A percentile compares a stretch with the other conserved stretches of the same genome.
These are phyloP conservation scores for Hypomesus transpacificus DNA, from an alignment of 2,113 vertebrate species.

Conservation along the genomic window DNA sequence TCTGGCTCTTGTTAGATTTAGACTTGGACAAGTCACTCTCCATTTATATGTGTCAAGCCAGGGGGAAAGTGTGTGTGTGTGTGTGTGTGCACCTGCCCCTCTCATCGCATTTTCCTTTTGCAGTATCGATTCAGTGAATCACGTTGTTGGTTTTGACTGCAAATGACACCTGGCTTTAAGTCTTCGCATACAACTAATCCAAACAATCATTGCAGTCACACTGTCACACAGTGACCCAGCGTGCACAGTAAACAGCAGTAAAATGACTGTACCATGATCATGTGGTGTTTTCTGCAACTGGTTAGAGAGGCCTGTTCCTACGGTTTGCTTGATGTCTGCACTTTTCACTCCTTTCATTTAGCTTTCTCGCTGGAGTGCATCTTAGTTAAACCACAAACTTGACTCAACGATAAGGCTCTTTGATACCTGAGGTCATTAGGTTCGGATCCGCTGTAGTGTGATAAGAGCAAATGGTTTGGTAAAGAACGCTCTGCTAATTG, in stretches of 20 bases:
- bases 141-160: too few relatives aligned
- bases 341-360: not conserved
- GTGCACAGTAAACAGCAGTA: not conserved
- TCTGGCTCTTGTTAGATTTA: not conserved
- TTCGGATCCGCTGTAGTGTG: not conserved
- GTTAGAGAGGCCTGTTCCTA: too few relatives aligned
- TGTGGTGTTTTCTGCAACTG: not conserved
- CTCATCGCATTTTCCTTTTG: too few relatives aligned
- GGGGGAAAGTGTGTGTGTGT: not conserved
- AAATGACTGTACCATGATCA: not conserved
- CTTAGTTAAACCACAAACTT: constrained; percentile 14
- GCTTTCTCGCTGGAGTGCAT: not conserved
- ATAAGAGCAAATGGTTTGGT: too few relatives aligned
- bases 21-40: not conserved
- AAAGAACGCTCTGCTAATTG: not conserved
- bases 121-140: too few relatives aligned
- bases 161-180: too few relatives aligned
- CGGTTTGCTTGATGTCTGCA: not conserved
- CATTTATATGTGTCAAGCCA: constrained; percentile 3
- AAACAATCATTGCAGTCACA: constrained; percentile 1
- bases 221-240: constrained; percentile 9
- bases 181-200: not conserved
- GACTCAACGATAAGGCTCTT: not conserved
- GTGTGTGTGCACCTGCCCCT: not conserved
- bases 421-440: constrained; percentile 14